Base-by-base conservation (phyloP, 2,797 vertebrate genomes). In the Antrozous pallidus region DNA sequence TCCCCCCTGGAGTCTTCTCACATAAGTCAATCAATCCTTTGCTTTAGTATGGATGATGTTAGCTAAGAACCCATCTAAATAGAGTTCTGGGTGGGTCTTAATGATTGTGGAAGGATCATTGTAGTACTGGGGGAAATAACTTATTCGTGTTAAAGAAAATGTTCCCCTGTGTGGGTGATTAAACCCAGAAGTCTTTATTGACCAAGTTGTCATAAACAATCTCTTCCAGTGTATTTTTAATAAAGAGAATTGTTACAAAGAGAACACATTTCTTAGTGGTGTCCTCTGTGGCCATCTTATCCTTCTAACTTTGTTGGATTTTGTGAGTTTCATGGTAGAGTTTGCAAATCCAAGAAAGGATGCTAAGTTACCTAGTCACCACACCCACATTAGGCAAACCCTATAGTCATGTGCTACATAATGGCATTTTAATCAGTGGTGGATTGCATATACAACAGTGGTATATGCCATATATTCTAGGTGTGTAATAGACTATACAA, bases 141-240 rank as follows among this genome's bases (percentile, higher is more conserved):
- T 95, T 22, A 49, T 33, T 90, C 61, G n/a, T 70, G 12, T 40
- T 93, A 88, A 91, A 77, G 56, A 73, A 93, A 94, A 61, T 0
- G 14, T 70, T 49, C 13, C 67, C 54, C 38, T 38, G 14, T 2
- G 33, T 22, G 71, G 80, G 24, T 14, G 9, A 78, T 78, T 94
- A 74, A 79, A 95, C 93, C 17, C 4, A 0, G 7, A 82, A 47
- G 67, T 74, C 67, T 93, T 86, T 58, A 65, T 77, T 79, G 79
- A 81, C 80, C 40, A 58, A 67, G 42, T n/a, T 42, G 20, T 75
- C 31, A 28, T 69, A 51, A 70, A 14, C 49, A 81, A 83, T 70
- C 75, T 93, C n/a, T 74, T 78, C 36, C 17, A 84, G 40, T 17
- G 31, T 70, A 73, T 89, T 89, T 94, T 94, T 79, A n/a, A 40